phyloP scores from a whole-genome alignment of 2,888 invertebrate species.

The Eurytoma adleriae region DNA sequence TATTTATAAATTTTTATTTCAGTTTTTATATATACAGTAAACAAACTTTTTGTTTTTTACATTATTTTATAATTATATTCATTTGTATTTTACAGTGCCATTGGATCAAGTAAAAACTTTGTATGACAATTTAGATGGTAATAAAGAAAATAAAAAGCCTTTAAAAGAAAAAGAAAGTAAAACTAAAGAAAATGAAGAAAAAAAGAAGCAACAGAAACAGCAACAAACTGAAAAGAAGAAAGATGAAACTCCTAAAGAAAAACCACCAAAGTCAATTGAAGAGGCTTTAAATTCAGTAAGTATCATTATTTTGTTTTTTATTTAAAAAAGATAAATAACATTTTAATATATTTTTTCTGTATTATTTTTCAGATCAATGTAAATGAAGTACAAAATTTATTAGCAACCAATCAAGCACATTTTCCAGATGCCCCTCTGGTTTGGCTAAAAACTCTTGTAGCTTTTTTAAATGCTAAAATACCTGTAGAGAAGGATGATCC shows the following conservation, averaged over 20 bases:
- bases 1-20: too few relatives aligned
- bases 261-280: constrained; percentile 82
- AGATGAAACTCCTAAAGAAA: constrained; percentile 79
- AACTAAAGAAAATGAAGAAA: constrained; percentile 77
- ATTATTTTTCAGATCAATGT: constrained; percentile 78
- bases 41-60: too few relatives aligned
- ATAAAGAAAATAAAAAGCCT: constrained; percentile 79
- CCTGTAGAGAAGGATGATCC: constrained; percentile 82
- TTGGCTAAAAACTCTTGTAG: constrained; percentile 84
- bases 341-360: constrained; percentile 3
- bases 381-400: constrained; percentile 78
- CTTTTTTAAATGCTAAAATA: constrained; percentile 81
- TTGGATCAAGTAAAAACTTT: constrained; percentile 83
- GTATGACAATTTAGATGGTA: constrained; percentile 81
- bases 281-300: constrained; percentile 81
- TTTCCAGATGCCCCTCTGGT: constrained; percentile 85
- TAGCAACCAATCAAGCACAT: constrained; percentile 80
- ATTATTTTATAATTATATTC: background rate
- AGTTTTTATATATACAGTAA: too few relatives aligned
- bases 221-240: constrained; percentile 76
- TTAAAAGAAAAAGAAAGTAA: constrained; percentile 71
- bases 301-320: constrained; percentile 37
- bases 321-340: background rate
- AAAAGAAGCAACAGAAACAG: constrained; percentile 76
- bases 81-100: constrained; percentile 78